A percentile compares a stretch with the other conserved stretches of the same genome.
Conservation (phyloP, 2,888 invertebrate genomes). For the Coenonympha glycerion region DNA sequence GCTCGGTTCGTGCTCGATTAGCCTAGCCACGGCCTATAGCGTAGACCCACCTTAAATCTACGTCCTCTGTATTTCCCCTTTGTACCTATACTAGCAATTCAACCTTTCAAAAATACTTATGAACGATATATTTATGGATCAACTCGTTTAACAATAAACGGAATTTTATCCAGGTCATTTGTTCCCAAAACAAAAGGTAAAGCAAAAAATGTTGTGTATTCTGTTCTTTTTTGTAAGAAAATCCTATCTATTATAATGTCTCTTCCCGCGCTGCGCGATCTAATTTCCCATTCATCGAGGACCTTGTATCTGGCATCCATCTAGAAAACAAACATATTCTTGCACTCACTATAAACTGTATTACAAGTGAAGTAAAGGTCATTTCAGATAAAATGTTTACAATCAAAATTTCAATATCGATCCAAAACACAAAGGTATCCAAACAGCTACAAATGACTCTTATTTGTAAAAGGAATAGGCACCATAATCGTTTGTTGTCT, state of each 20-base stretch:
- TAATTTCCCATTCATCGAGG: constrained; percentile 63
- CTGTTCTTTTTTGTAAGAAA: constrained; percentile 37
- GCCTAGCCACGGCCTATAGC: no score
- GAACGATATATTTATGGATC: constrained; percentile 15
- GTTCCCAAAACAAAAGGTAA: constrained; percentile 25
- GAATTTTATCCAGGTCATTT: constrained; percentile 22
- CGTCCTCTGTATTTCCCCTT: no score
- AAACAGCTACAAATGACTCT: constrained; percentile 8
- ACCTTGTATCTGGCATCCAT: constrained; percentile 43
- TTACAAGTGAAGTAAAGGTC: constrained; percentile 16
- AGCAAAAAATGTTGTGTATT: constrained; percentile 24
- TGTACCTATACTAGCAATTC: no score
- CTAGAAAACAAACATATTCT: constrained; percentile 30
- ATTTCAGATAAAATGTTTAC: constrained; percentile 24
- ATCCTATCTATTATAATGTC: constrained; percentile 55
- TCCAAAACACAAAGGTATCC: constrained; percentile 22
- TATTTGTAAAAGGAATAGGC: constrained; percentile 12
- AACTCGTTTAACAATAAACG: constrained; percentile 15
- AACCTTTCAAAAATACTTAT: neutral
- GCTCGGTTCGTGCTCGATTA: no score
- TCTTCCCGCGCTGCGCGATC: constrained; percentile 49
- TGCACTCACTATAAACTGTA: constrained; percentile 28
- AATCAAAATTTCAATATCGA: constrained; percentile 32
- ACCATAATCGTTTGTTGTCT: constrained; percentile 14
- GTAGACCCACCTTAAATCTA: no score